A percentile compares a stretch with the other conserved stretches of the same genome.
Evolutionary conservation across 1,140 invertebrate genomes (phyloP).

Genomic region (Zaprionus camerounensis): DNA sequence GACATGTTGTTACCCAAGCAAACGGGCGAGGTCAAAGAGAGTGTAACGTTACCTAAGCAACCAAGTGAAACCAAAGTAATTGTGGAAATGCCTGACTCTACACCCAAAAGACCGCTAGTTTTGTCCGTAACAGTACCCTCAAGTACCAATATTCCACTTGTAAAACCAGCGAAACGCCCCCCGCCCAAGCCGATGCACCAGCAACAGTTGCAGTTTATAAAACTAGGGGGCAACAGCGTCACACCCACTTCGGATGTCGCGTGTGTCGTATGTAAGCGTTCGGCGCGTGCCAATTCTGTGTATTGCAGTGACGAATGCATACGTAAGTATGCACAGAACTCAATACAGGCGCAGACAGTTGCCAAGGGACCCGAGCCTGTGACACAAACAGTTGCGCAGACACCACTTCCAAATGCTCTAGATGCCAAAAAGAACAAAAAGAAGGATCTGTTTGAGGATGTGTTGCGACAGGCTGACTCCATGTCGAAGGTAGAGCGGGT

Average conservation of each 20-base stretch:
- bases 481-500: conserved; percentile 85
- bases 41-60: conserved; percentile 27
- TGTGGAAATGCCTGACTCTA: conserved; percentile 13
- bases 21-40: conserved; percentile 6
- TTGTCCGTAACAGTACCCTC: conserved; percentile 10
- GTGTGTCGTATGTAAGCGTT: conserved; percentile 91
- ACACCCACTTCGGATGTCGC: conserved; percentile 13
- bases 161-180: conserved; percentile 30
- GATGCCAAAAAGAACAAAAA: conserved; percentile 74
- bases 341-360: conserved; percentile 82
- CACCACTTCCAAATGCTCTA: conserved; percentile 1
- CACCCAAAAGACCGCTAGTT: conserved; percentile 19
- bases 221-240: conserved; percentile 34
- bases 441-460: conserved; percentile 78
- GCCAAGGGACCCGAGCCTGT: conserved; percentile 41
- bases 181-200: conserved; percentile 46
- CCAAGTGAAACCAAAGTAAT: conserved; percentile 45
- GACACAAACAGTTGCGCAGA: conserved; percentile 15
- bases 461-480: conserved; percentile 66
- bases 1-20: conserved; percentile 61
- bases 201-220: conserved; percentile 62
- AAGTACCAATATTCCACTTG: conserved; percentile 1
- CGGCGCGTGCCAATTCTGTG: conserved; percentile 88
- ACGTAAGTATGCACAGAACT: conserved; percentile 91
- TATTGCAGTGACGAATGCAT: conserved; percentile 96